Evolutionary conservation across 2,797 vertebrate genomes (phyloP), one percentile per base, ranked within the genome.

Genomic region (Neosilurus mollespiculum): DNA sequence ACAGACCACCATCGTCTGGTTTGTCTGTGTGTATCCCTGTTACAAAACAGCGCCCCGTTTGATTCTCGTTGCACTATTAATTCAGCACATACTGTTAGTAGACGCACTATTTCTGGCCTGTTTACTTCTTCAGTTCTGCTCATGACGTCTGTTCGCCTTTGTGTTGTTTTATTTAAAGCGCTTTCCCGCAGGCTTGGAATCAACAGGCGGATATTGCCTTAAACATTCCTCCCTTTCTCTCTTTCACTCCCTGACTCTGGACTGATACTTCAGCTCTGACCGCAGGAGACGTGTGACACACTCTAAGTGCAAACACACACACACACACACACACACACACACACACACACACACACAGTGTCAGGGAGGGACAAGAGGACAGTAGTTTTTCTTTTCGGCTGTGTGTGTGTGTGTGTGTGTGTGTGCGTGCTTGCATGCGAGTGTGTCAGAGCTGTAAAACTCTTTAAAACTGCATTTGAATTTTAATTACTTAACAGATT

Each of bases 351-450:
- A 34, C 26, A 66, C 64, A 66, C 5, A 26, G n/a, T 65, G 70
- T 54, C 51, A 54, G 8, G 8, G 2, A 56, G 26, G 53, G 72
- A 75, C 72, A 75, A 9, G 16, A 75, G 53, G 53, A 58, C 26
- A 56, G 9, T 18, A 2, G 53, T 16, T 34, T 58, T 75, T 15
- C 16, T 56, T 75, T 30, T 26, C 26, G 30, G 14, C 51, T 9
- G 20, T 24, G 7, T 11, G 7, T 10, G 3, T 12, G 34, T 78
- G 81, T 80, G 84, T 82, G 79, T 88, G 89, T 88, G 87, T 59
- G 90, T 87, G 92, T 90, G 90, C 54, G 53, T 80, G 89, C 71
- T 72, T 82, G 81, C 24, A 79, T 15, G 22, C 8, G 54, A 37
- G 67, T 12, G 82, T 59, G 72, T 30, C 43, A 16, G 54, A 3